These are phyloP conservation scores for Parauchenoglanis punctatus DNA, from an alignment of 2,797 vertebrate genomes.

Conservation along the genomic window DNA sequence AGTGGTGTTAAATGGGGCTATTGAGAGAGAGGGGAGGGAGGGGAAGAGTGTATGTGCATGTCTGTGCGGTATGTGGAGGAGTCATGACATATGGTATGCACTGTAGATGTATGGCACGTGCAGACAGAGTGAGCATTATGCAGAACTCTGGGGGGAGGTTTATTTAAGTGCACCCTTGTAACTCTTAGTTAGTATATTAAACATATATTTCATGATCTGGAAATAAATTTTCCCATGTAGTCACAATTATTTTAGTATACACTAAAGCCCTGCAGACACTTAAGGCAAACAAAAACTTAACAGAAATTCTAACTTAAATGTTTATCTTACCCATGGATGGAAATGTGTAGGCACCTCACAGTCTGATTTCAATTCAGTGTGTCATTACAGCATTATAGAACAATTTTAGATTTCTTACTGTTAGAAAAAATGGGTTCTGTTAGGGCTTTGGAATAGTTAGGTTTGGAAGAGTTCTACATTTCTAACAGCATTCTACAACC, in stretches of 20 bases:
- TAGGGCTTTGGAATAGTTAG: background rate
- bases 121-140: constrained; percentile 37
- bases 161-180: background rate
- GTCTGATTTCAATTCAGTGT: background rate
- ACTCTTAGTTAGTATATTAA: constrained; percentile 19
- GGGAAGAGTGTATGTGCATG: constrained; percentile 1
- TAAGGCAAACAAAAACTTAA: background rate
- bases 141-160: background rate
- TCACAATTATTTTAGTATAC: background rate
- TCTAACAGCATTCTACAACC: background rate
- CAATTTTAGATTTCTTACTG: background rate
- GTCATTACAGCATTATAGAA: background rate
- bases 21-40: constrained; percentile 2
- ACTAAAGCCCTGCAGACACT: background rate
- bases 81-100: constrained; percentile 49
- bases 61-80: constrained; percentile 50
- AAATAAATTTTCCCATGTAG: constrained; percentile 7
- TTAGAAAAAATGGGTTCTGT: background rate
- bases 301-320: background rate
- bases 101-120: constrained; percentile 50
- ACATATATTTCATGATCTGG: constrained; percentile 15
- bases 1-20: constrained; percentile 46
- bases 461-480: background rate
- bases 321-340: background rate
- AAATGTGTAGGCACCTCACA: background rate